A percentile compares a stretch with the other conserved stretches of the same genome.
phyloP scores from a whole-genome alignment of 2,888 invertebrate species.

The Podabrus alpinus region DNA sequence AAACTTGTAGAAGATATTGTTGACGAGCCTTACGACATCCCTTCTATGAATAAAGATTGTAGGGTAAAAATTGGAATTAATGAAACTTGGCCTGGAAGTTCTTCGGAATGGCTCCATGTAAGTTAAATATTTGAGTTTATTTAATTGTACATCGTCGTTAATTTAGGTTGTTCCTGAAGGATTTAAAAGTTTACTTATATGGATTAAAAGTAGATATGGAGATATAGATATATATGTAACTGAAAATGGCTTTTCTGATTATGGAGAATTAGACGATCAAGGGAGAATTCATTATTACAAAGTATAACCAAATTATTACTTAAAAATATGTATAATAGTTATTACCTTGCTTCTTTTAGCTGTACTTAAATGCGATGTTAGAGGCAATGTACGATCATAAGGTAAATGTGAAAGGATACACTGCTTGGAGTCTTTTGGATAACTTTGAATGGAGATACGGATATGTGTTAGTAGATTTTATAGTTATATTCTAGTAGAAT shows the following conservation, averaged over 20 bases:
- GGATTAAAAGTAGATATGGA: conserved; percentile 50
- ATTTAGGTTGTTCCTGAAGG: conserved; percentile 61
- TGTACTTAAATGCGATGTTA: conserved; percentile 37
- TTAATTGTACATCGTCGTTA: neutral
- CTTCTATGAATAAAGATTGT: conserved; percentile 6
- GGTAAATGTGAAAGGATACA: conserved; percentile 41
- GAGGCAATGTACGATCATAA: conserved; percentile 40
- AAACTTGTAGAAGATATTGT: neutral
- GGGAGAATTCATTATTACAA: conserved; percentile 53
- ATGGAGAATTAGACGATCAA: conserved; percentile 56
- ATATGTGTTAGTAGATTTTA: conserved; percentile 37
- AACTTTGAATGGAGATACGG: conserved; percentile 47
- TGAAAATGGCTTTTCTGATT: conserved; percentile 63
- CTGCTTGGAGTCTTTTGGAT: conserved; percentile 47
- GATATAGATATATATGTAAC: conserved; percentile 61
- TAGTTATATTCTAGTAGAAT: neutral
- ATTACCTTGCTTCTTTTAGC: conserved; percentile 26
- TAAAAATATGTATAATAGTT: neutral
- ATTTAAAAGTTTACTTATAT: conserved; percentile 59
- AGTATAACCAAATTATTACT: conserved; percentile 10
- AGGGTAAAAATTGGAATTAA: neutral
- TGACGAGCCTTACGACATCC: neutral
- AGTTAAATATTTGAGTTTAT: neutral
- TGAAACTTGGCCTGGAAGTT: neutral
- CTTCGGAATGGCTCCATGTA: conserved; percentile 1